A percentile compares a stretch with the other conserved stretches of the same genome.
phyloP scores from a whole-genome alignment of 2,888 invertebrate genomes.

The Dolichomitus sp. region DNA sequence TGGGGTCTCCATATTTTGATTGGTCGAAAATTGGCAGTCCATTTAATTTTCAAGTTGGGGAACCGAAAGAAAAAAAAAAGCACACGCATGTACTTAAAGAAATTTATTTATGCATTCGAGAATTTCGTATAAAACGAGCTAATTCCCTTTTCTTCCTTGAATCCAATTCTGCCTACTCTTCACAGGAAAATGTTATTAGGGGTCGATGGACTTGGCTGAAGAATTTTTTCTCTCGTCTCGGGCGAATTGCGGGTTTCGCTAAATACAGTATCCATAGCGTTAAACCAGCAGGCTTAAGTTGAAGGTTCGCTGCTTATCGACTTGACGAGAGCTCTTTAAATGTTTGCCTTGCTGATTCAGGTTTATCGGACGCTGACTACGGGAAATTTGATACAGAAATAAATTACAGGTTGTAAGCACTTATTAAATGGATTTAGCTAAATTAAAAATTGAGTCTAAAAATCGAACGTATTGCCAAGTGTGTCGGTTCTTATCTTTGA shows the following conservation, averaged over 20 bases:
- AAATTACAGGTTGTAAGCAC: not conserved
- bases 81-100: not conserved
- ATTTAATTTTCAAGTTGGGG: not conserved
- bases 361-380: conserved; percentile 3
- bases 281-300: conserved; percentile 18
- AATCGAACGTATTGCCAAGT: too few species aligned
- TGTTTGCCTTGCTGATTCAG: conserved; percentile 28
- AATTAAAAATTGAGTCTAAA: not conserved
- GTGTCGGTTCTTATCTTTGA: too few species aligned
- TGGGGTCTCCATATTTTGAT: not conserved
- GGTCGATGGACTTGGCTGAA: not conserved
- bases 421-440: conserved; percentile 19
- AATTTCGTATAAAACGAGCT: not conserved
- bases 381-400: conserved; percentile 5
- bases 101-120: not conserved
- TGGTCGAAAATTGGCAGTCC: not conserved
- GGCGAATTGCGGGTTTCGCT: not conserved
- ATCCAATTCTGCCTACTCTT: not conserved
- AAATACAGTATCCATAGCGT: conserved; percentile 7
- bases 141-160: not conserved
- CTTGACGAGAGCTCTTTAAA: conserved; percentile 14
- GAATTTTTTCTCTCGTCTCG: not conserved
- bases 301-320: conserved; percentile 6
- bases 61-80: not conserved
- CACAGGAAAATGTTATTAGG: not conserved